Evolutionary conservation across 2,797 vertebrate species (phyloP).

Genomic region (Chanos chanos): DNA sequence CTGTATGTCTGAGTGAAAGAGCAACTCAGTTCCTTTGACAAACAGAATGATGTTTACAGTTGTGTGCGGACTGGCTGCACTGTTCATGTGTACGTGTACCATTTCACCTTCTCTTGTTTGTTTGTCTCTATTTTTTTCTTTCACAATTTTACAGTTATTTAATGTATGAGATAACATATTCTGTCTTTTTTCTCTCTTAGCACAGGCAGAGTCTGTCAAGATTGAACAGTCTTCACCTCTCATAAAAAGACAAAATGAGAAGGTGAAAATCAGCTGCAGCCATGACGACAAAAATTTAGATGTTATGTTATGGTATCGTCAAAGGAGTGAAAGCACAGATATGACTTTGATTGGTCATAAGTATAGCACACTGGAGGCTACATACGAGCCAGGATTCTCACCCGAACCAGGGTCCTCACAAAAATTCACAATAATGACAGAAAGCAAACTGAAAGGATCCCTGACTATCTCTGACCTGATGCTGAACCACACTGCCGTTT

Average conservation of each 20-base stretch:
- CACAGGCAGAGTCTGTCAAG: slow-evolving; percentile 25
- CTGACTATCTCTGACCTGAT: slow-evolving; percentile 10
- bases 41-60: no score
- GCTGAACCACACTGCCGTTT: slow-evolving; percentile 32
- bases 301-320: slow-evolving; percentile 43
- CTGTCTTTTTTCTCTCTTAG: no score
- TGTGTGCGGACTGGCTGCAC: no score
- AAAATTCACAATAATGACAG: slow-evolving; percentile 8
- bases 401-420: no score
- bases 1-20: no score
- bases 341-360: slow-evolving; percentile 23
- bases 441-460: background rate
- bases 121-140: no score
- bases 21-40: no score
- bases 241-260: background rate
- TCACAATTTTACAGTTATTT: no score
- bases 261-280: slow-evolving; percentile 19
- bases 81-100: no score
- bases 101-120: no score
- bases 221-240: slow-evolving; percentile 13
- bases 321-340: background rate
- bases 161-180: no score
- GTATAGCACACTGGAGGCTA: background rate
- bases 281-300: slow-evolving; percentile 14
- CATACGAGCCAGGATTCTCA: background rate